phyloP scores from a whole-genome alignment of 92 coral and sea anemone genomes.

The Metridium senile region DNA sequence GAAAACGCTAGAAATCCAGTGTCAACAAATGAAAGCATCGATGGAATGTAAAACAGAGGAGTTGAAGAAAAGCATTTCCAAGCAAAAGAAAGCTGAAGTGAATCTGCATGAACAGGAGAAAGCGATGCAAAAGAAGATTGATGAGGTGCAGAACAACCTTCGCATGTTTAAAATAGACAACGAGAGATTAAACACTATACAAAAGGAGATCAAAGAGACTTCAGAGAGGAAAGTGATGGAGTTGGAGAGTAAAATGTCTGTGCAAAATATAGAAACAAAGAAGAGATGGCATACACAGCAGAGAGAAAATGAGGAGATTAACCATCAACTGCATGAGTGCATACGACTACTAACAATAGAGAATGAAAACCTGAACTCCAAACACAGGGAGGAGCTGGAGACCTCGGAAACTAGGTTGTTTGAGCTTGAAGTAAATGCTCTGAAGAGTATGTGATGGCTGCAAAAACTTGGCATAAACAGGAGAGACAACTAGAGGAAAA shows the following conservation, averaged over 20 bases:
- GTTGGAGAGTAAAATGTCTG: neutral
- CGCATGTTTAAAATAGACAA: neutral
- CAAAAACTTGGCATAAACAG: neutral
- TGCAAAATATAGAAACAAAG: neutral
- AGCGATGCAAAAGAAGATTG: neutral
- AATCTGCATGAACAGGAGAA: neutral
- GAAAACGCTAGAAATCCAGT: neutral
- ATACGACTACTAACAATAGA: no score
- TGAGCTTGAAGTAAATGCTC: neutral
- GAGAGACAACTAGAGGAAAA: neutral
- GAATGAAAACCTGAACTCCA: no score
- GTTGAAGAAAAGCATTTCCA: neutral
- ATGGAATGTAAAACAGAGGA: neutral
- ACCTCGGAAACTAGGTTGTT: neutral
- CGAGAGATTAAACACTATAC: neutral
- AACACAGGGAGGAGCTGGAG: no score
- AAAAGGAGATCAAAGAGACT: neutral
- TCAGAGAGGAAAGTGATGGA: neutral
- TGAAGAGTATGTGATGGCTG: neutral
- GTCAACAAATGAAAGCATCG: neutral
- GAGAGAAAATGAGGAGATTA: no score
- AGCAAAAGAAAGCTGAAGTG: neutral
- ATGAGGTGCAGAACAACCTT: neutral
- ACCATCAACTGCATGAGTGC: no score
- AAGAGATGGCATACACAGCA: no score